Conservation (phyloP, 1,140 invertebrate species). For the Ceratosolen solmsi region DNA sequence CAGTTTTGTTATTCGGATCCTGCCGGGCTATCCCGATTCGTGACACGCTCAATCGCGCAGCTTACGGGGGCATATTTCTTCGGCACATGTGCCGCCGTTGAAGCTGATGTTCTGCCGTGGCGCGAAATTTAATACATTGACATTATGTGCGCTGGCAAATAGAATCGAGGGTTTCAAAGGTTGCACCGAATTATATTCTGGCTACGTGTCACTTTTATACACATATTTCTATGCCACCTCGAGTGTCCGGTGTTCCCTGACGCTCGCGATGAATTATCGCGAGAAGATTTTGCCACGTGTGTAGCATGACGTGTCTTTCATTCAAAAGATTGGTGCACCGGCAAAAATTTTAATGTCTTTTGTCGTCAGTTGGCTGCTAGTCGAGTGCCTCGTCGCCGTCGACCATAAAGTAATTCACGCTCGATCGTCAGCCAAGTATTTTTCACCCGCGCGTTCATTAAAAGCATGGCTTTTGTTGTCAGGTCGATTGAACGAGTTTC, state of each 20-base stretch:
- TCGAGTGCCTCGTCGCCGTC: too few species aligned
- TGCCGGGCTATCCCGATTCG: not conserved
- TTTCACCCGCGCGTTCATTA: too few species aligned
- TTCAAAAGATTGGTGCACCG: not conserved
- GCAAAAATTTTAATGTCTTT: too few species aligned
- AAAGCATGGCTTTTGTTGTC: too few species aligned
- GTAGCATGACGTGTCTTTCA: not conserved
- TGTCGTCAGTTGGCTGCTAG: too few species aligned
- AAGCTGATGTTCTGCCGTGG: constrained; percentile 48
- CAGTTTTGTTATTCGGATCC: too few species aligned
- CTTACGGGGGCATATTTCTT: constrained; percentile 51
- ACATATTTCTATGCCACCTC: not conserved
- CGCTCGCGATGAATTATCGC: not conserved
- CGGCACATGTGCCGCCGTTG: constrained; percentile 21
- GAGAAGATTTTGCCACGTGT: not conserved
- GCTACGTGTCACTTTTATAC: constrained; percentile 15
- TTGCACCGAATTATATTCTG: constrained; percentile 1
- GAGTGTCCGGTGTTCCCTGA: not conserved
- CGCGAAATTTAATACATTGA: constrained; percentile 57
- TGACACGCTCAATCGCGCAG: constrained; percentile 33
- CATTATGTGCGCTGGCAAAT: not conserved
- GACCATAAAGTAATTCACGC: too few species aligned
- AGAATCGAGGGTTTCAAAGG: not conserved
- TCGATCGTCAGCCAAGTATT: too few species aligned
- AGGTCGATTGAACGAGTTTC: too few species aligned